Evolutionary conservation across 2,113 vertebrate species (phyloP).

Genomic region (Dasyurus viverrinus): DNA sequence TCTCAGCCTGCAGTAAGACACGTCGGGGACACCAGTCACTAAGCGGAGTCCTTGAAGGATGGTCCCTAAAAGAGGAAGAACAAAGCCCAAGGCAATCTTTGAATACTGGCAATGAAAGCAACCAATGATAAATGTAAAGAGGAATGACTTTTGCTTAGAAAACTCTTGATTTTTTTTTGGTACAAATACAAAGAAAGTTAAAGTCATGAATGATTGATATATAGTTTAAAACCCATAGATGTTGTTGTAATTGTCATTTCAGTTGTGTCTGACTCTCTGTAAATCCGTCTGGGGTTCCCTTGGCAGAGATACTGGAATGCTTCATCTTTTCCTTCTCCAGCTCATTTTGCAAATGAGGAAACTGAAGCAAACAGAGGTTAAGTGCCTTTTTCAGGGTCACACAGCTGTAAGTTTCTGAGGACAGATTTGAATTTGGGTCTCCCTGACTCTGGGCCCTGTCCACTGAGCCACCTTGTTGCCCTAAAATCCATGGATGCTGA

Average conservation of each 20-base stretch:
- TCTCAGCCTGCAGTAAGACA: neutral
- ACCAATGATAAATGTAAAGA: neutral
- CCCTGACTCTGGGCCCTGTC: neutral
- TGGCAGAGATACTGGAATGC: neutral
- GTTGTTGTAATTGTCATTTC: neutral
- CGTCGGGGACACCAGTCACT: neutral
- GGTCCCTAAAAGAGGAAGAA: neutral
- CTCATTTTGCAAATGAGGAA: neutral
- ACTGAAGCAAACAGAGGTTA: neutral
- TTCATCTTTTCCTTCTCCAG: neutral
- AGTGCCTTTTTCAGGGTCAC: neutral
- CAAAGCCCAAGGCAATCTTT: neutral
- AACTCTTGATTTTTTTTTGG: conserved; percentile 3
- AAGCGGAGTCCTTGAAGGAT: neutral
- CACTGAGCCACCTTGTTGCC: neutral
- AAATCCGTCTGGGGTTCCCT: neutral
- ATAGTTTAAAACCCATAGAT: neutral
- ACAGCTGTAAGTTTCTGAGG: neutral
- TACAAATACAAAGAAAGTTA: neutral
- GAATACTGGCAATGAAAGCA: neutral
- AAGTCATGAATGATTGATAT: neutral
- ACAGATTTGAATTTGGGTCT: neutral
- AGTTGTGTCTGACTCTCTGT: neutral
- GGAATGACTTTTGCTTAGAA: neutral
- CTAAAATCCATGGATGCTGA: neutral